Evolutionary conservation across 2,797 vertebrate genomes (phyloP), one percentile per base, ranked within the genome.

Genomic region (Poecilia picta): DNA sequence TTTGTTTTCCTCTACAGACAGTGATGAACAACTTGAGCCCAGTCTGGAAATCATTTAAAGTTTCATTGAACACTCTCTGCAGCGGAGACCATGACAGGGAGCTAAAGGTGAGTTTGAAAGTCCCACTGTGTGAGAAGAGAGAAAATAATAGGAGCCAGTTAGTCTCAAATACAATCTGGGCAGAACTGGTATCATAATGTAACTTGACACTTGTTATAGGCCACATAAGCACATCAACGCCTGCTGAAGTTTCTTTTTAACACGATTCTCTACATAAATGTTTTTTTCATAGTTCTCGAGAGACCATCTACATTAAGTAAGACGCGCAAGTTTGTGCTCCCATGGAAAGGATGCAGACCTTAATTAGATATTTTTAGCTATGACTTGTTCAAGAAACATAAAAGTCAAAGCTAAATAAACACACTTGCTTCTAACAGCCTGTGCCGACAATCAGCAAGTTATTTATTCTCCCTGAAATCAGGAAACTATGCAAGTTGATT

Each of bases 11-110:
- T 20, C 70, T 25, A 33, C 86, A 99, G 98, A 98, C 99, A 79
- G 96, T 99, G 86, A 99, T 99, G 98, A 99, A 99, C 94, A 98
- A 99, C 94, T 95, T 99, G 90, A 99, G 96, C 87, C 98, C 98
- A 36, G 96, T 97, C n/a, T 99, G 98, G 98, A 99, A 99, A 93
- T 96, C 97, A 39, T 99, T 99, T 92, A 99, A 99, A 95, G 98
- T 99, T 83, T 99, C 98, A 1, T 93, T 99, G 77, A 99, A 99
- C 94, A 99, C 98, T 46, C 95, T 99, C 75, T 99, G 98, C 96
- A 99, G 98, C 13, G 97, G 98, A 70, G 97, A 99, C 90, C 97
- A 97, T 8, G 98, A 99, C 73, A 95, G 98, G 43, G 97, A 97
- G 79, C 95, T 99, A 75, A 99, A 99, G 98, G 98, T 99, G 90